Conservation (phyloP, 2,888 invertebrate genomes). For the Nomada flava region DNA sequence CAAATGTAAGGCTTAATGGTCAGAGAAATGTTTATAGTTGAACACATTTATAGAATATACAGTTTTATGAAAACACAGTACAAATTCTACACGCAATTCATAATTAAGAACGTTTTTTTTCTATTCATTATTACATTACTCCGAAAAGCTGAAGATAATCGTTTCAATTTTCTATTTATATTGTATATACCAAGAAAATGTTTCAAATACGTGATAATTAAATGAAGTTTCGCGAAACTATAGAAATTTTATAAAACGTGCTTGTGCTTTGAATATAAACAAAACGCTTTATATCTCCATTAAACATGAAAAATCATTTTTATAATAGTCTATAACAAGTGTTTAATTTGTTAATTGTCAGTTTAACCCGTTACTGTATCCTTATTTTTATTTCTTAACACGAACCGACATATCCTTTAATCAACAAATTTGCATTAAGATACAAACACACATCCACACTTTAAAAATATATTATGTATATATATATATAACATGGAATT, state of each 20-base stretch:
- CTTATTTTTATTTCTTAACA: slow-evolving; percentile 17
- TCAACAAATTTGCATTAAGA: slow-evolving; percentile 19
- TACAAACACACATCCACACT: slow-evolving; percentile 31
- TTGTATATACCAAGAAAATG: background rate
- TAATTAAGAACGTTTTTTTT: background rate
- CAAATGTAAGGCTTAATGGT: background rate
- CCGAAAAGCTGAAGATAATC: background rate
- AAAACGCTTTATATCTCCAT: background rate
- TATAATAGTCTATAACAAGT: background rate
- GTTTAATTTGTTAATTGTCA: background rate
- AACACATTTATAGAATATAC: slow-evolving; percentile 47
- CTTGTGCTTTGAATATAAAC: background rate
- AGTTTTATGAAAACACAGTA: slow-evolving; percentile 7
- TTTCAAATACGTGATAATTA: background rate
- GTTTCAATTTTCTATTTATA: background rate
- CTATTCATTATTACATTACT: background rate
- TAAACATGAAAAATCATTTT: background rate
- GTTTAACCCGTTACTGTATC: slow-evolving; percentile 2
- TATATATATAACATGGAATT: slow-evolving; percentile 23
- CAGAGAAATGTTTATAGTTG: slow-evolving; percentile 18
- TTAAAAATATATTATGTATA: slow-evolving; percentile 31
- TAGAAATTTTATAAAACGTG: background rate
- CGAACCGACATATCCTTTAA: slow-evolving; percentile 9
- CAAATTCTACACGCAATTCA: slow-evolving; percentile 5
- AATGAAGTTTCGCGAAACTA: background rate